Evolutionary conservation across 2,797 vertebrate species (phyloP), one percentile per base, ranked within the genome.

Genomic region (Amblyopsis hoosieri): DNA sequence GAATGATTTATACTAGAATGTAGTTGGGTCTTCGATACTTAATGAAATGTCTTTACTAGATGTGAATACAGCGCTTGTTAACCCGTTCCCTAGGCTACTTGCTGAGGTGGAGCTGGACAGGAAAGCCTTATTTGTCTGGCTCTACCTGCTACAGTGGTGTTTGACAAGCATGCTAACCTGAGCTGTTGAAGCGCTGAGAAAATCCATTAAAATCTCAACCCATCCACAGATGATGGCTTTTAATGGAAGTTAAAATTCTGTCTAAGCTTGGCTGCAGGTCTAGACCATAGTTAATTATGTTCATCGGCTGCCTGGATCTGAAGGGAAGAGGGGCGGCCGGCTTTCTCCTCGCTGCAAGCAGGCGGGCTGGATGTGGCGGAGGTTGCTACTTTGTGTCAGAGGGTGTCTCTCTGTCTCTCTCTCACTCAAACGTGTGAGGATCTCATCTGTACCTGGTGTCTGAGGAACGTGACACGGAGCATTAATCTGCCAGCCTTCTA

Each of bases 401-500:
- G 23, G 1, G 29, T 52, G 12, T 23, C 29, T 1, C 13, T 75
- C 45, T 74, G 45, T 45, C 37, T 60, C 19, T 45, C 9, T 54
- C 8, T 56, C 45, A 37, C 11, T 47, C 23, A 19, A 74, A 79
- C 79, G 70, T 62, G 66, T 66, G 60, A 73, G 76, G 72, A 78
- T 88, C 84, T 87, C 72, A 79, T 87, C 84, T 86, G 70, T 77
- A 85, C 60, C 60, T 82, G 72, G 74, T 81, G 83, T 86, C 77
- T 75, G 67, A 79, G 77, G 84, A 85, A 90, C 89, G 87, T 87
- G 88, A 90, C 88, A 85, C 80, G 74, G 74, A 71, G 80, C 85
- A 91, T 91, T 91, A 90, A 91, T 91, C 87, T 88, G 75, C 74
- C 78, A 80, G 85, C 77, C 79, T 77, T 76, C 78, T 76, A 65